Evolutionary conservation across 2,888 invertebrate species (phyloP), one percentile per base, ranked within the genome.

Genomic region (Desoria tigrina): DNA sequence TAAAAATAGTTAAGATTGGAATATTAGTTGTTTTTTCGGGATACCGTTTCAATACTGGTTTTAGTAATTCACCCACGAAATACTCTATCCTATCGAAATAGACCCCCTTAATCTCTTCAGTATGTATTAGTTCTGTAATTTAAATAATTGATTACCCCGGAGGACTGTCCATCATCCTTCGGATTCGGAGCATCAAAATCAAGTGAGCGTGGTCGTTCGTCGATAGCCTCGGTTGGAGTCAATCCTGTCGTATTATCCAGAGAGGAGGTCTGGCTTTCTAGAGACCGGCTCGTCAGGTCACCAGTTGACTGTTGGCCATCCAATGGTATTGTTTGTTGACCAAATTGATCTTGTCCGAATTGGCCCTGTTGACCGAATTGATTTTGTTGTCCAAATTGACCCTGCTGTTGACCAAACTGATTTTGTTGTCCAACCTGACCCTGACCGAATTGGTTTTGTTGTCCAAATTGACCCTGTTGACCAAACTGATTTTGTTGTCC

Each of bases 1-100:
- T 76, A 42, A 11, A 65, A 57, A 18, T 14, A 51, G 24, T 14
- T 24, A 9, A 51, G 49, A 11, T n/a, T 16, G 7, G 49, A 49
- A 49, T 21, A 49, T 16, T 39, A 11, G 16, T 49, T 51, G 51
- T 51, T 51, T 45, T 45, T 45, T n/a, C n/a, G n/a, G n/a, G n/a
- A n/a, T n/a, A n/a, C 45, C n/a, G 11, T 32, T 32, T 32, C 32
- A 32, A 7, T 7, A 7, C 6, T 32, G 4, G 6, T 32, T 32
- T 32, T 32, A 32, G 11, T 32, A 32, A 32, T 32, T 11, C 32
- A n/a, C n/a, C n/a, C n/a, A n/a, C 11, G 32, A 32, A 32, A 32
- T 32, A 32, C 32, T 32, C 32, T 7, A n/a, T n/a, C n/a, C n/a
- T n/a, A n/a, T n/a, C n/a, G n/a, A n/a, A n/a, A n/a, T n/a, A n/a